Base-by-base conservation (phyloP, 2,113 vertebrate species). In the Pelmatolapia mariae region DNA sequence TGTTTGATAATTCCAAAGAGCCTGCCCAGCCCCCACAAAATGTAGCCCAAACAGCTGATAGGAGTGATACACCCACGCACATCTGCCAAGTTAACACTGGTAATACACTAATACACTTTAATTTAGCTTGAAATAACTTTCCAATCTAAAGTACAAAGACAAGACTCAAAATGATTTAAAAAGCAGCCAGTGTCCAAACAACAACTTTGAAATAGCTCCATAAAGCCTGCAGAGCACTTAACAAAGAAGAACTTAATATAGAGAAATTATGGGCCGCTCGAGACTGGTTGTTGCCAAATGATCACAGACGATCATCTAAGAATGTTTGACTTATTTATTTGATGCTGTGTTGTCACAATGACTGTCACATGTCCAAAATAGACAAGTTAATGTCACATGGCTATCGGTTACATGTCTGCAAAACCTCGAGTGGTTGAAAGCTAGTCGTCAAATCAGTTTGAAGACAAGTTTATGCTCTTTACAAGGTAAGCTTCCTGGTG, bases 401-500 rank as follows among this genome's bases (percentile, higher is more conserved):
- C 0, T 18, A 0, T 59, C 31, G 1, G 2, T 61, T 61, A 61
- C 29, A 31, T 61, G 29, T 61, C 16, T 61, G 2, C 57, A 59
- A 31, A 59, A 61, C 0, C 57, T 4, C 26, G 15, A 61, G 5
- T 61, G 57, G 29, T 61, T 33, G 33, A 36, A n/a, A n/a, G 36
- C 18, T 66, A 29, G 0, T 57, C 24, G 1, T 36, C 31, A 63
- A 3, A 18, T 63, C 29, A 63, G 29, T 33, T 63, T 63, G 3
- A 33, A 63, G 59, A 63, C 29, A 63, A 63, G 6, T 12, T 63
- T 36, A 33, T 36, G 10, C 31, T 63, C 59, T 63, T 31, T 33
- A 33, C 57, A 31, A 10, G 0, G 2, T 2, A 0, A 33, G 16
- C 15, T 33, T 33, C 59, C 16, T 4, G 5, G 59, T 63, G 18